phyloP scores from a whole-genome alignment of 2,888 invertebrate genomes.

The Caenorhabditis sp. region DNA sequence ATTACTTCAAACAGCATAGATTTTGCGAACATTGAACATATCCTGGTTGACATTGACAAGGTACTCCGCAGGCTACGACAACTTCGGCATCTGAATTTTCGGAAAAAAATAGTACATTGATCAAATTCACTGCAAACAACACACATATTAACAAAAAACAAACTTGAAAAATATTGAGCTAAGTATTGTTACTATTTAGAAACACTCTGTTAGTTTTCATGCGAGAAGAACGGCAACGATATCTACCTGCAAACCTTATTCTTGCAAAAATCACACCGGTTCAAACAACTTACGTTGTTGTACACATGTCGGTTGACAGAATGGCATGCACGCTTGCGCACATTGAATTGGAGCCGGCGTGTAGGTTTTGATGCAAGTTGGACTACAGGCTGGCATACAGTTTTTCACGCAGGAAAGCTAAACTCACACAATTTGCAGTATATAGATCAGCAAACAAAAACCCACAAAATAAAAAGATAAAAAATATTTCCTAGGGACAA shows the following conservation, averaged over 20 bases:
- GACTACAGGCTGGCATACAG: slow-evolving; percentile 57
- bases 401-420: slow-evolving; percentile 42
- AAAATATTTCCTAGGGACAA: too few species aligned
- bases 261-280: slow-evolving; percentile 9
- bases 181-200: not conserved
- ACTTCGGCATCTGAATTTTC: slow-evolving; percentile 41
- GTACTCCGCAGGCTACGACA: slow-evolving; percentile 52
- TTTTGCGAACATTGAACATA: slow-evolving; percentile 60
- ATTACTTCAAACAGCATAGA: slow-evolving; percentile 57
- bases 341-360: slow-evolving; percentile 35
- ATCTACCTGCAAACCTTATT: slow-evolving; percentile 13
- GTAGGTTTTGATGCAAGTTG: slow-evolving; percentile 45
- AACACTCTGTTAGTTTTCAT: not conserved
- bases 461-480: too few species aligned
- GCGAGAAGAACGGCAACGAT: not conserved
- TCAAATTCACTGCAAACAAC: too few species aligned
- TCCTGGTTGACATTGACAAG: slow-evolving; percentile 61
- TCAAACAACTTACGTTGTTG: slow-evolving; percentile 32
- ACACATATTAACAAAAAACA: not conserved
- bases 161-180: too few species aligned
- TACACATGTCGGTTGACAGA: slow-evolving; percentile 49
- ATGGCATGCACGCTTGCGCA: slow-evolving; percentile 46
- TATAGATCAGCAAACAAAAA: too few species aligned
- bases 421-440: too few species aligned
- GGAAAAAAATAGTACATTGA: too few species aligned